Percentiles rank a stretch among this genome's conserved stretches.
Evolutionary conservation across 2,888 invertebrate genomes (phyloP).

Genomic region (Dolomedes plantarius): DNA sequence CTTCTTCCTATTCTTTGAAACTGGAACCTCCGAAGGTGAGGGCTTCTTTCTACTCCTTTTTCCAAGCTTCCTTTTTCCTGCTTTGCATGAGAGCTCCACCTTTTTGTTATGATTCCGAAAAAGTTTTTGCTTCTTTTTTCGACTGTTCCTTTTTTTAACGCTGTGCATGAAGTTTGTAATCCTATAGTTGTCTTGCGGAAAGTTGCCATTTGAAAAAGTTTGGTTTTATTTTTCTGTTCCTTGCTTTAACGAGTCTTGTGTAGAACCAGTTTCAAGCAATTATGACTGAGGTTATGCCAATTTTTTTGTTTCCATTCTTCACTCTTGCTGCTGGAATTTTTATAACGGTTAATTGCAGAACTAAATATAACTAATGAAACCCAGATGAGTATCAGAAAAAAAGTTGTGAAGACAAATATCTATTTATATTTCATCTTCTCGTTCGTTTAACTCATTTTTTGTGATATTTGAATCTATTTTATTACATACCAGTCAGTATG

Average conservation of each 20-base stretch:
- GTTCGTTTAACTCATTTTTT: too few relatives aligned
- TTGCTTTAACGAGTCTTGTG: background rate
- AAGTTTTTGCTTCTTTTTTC: conserved; percentile 8
- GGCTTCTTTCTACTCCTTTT: conserved; percentile 17
- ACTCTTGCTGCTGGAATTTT: too few relatives aligned
- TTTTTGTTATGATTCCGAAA: background rate
- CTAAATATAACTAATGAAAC: too few relatives aligned
- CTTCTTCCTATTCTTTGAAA: conserved; percentile 72
- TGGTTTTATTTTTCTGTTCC: background rate
- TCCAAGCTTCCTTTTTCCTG: background rate
- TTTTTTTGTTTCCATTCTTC: too few relatives aligned
- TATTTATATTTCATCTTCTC: too few relatives aligned
- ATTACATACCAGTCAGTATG: too few relatives aligned
- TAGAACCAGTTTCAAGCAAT: background rate
- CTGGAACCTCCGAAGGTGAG: conserved; percentile 73
- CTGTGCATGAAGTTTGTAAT: conserved; percentile 1
- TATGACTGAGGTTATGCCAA: too few relatives aligned
- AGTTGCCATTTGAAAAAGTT: background rate
- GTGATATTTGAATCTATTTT: too few relatives aligned
- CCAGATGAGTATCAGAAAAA: too few relatives aligned
- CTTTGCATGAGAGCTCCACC: conserved; percentile 24
- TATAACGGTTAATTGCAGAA: too few relatives aligned
- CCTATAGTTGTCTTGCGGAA: background rate
- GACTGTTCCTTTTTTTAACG: background rate
- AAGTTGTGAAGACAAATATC: too few relatives aligned